Evolutionary conservation across 2,113 vertebrate genomes (phyloP).

Genomic region (Crotalus helleri): DNA sequence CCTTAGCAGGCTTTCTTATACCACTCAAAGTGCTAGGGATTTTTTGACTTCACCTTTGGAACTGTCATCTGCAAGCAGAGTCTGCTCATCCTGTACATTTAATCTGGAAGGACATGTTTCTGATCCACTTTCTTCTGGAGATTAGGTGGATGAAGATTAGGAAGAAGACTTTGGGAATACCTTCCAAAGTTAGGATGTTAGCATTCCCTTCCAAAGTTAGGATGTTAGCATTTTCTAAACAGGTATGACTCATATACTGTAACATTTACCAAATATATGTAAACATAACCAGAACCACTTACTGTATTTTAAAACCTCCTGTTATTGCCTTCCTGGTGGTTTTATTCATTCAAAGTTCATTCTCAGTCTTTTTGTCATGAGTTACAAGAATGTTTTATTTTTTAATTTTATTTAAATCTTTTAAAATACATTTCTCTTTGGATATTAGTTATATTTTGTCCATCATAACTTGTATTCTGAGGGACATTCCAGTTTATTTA

Average conservation of each 20-base stretch:
- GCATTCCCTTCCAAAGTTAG: neutral
- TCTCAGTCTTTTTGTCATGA: neutral
- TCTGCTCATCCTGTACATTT: neutral
- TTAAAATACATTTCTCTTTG: neutral
- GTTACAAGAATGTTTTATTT: neutral
- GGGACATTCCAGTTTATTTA: neutral
- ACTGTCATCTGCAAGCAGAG: neutral
- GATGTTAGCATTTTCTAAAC: neutral
- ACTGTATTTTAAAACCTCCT: neutral
- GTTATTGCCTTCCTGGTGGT: neutral
- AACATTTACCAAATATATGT: neutral
- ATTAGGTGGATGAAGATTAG: neutral
- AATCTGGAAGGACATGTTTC: neutral
- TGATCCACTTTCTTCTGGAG: neutral
- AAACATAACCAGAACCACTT: neutral
- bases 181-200: too few species aligned
- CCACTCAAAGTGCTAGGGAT: neutral
- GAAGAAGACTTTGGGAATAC: neutral
- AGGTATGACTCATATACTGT: neutral
- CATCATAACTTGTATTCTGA: neutral
- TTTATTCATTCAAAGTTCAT: neutral
- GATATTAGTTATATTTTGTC: neutral
- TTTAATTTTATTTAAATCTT: neutral
- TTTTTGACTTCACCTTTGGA: neutral
- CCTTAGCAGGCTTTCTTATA: neutral